Evolutionary conservation across 2,888 invertebrate genomes (phyloP).

Genomic region (Odontomyia ornata): DNA sequence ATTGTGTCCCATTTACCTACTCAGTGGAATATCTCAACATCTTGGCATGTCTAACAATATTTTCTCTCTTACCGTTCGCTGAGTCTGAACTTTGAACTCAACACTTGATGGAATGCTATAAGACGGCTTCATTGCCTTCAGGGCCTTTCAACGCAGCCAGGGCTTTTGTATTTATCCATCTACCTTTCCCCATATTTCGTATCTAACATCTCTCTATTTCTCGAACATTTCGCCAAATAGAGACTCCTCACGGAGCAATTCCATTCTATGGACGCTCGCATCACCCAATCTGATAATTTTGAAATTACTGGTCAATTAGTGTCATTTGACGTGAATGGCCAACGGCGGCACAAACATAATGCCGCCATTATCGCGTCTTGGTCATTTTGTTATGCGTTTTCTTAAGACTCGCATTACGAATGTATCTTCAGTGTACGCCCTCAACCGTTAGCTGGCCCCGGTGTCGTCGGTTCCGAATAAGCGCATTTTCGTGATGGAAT

Average conservation of each 20-base stretch:
- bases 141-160: neutral
- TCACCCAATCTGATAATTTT: conserved; percentile 20
- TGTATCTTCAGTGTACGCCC: neutral
- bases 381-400: neutral
- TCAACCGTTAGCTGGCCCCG: neutral
- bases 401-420: neutral
- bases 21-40: too few species aligned
- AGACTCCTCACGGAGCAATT: neutral
- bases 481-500: neutral
- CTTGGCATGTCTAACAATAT: too few species aligned
- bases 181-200: conserved; percentile 3
- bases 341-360: neutral
- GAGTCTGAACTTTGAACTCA: conserved; percentile 18
- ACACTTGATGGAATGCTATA: conserved; percentile 24
- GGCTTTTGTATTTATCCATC: neutral
- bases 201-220: neutral
- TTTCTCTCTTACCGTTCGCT: too few species aligned
- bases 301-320: conserved; percentile 36
- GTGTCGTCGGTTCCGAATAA: neutral
- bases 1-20: too few species aligned
- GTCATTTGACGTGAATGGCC: conserved; percentile 12
- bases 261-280: neutral
- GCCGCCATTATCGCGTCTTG: neutral
- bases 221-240: neutral
- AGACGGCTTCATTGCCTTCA: neutral